Evolutionary conservation across 2,797 vertebrate species (phyloP).

Genomic region (Sternarchorhynchus goeldii): DNA sequence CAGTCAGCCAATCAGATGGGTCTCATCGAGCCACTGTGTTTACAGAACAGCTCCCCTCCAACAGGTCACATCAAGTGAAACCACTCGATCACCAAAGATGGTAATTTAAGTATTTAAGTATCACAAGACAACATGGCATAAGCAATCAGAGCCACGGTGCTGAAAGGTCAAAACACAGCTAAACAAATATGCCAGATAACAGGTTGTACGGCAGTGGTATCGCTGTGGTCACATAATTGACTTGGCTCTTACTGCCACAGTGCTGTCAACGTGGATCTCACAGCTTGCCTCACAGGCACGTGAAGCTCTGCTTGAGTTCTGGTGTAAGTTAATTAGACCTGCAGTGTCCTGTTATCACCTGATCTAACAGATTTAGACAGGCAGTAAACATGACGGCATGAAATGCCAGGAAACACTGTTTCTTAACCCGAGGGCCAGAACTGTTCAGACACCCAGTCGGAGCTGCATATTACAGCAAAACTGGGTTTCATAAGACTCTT

Average conservation of each 20-base stretch:
- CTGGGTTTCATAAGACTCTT: background rate
- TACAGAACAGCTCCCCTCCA: conserved; percentile 43
- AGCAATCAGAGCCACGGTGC: conserved; percentile 39
- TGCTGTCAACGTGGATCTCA: conserved; percentile 71
- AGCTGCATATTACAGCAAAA: background rate
- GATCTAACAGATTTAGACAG: conserved; percentile 60
- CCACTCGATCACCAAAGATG: conserved; percentile 32
- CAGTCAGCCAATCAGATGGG: conserved; percentile 15
- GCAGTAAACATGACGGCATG: conserved; percentile 51
- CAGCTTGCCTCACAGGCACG: conserved; percentile 69
- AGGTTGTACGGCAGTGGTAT: conserved; percentile 20
- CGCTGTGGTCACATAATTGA: conserved; percentile 64
- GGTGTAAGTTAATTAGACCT: conserved; percentile 67
- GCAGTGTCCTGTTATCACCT: conserved; percentile 64
- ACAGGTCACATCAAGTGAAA: conserved; percentile 18
- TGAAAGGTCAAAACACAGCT: conserved; percentile 32
- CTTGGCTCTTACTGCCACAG: conserved; percentile 63
- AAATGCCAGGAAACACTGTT: conserved; percentile 17
- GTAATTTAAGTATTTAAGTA: conserved; percentile 50
- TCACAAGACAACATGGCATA: conserved; percentile 32
- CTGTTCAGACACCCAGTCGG: background rate
- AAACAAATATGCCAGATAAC: conserved; percentile 30
- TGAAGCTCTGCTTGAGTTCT: conserved; percentile 70
- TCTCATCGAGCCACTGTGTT: conserved; percentile 48
- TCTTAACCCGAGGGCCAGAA: conserved; percentile 6